phyloP scores from a whole-genome alignment of 2,797 vertebrate genomes.

The Novumbra hubbsi region DNA sequence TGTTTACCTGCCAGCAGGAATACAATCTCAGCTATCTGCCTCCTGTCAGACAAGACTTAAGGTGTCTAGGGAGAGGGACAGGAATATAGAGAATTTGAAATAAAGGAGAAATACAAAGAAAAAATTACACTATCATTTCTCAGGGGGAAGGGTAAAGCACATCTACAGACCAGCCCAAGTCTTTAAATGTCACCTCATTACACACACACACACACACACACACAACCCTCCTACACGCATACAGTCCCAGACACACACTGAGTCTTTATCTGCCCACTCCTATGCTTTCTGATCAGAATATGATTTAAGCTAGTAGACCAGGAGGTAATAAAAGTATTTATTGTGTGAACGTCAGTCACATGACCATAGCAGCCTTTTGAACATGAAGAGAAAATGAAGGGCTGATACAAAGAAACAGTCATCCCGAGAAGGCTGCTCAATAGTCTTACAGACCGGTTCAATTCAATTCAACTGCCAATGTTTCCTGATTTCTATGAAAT shows the following conservation, averaged over 20 bases:
- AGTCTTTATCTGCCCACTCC: constrained; percentile 30
- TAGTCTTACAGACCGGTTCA: constrained; percentile 57
- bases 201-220: neutral
- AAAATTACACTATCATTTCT: neutral
- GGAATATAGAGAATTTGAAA: neutral
- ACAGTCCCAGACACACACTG: neutral
- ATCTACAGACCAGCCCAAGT: constrained; percentile 2
- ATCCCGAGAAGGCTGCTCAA: constrained; percentile 54
- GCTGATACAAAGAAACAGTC: constrained; percentile 70
- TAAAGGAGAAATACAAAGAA: neutral
- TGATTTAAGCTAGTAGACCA: constrained; percentile 68
- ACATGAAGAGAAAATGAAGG: constrained; percentile 73
- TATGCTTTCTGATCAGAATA: constrained; percentile 49
- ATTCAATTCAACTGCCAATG: constrained; percentile 32
- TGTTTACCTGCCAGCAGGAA: no score
- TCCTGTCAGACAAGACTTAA: neutral
- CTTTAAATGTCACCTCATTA: constrained; percentile 30
- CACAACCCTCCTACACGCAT: neutral
- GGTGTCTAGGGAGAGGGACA: neutral
- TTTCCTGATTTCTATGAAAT: no score
- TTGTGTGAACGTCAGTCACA: constrained; percentile 73
- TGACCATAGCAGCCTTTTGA: constrained; percentile 66
- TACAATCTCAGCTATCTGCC: neutral
- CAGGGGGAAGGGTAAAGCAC: neutral
- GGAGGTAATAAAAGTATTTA: constrained; percentile 64